Percentiles rank a stretch among this genome's conserved stretches.
phyloP scores from a whole-genome alignment of 2,888 invertebrate species.

The Empis stercorea region DNA sequence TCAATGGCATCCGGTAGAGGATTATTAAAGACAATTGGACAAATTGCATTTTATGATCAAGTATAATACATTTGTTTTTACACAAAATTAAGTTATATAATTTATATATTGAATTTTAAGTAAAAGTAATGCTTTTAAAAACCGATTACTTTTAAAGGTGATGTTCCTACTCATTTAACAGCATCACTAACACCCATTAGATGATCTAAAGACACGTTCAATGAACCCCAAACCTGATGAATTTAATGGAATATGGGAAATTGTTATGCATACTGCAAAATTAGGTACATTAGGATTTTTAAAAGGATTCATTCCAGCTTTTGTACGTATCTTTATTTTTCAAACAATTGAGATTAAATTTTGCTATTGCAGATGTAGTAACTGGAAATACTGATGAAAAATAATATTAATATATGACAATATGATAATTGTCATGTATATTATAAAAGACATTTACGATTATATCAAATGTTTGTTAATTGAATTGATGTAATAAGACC shows the following conservation, averaged over 20 bases:
- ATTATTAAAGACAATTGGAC: slow-evolving; percentile 92
- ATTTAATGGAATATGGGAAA: slow-evolving; percentile 58
- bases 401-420: too few species aligned
- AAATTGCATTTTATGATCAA: slow-evolving; percentile 94
- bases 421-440: too few species aligned
- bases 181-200: slow-evolving; percentile 92
- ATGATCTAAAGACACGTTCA: slow-evolving; percentile 91
- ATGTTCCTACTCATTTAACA: slow-evolving; percentile 74
- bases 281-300: slow-evolving; percentile 88
- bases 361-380: slow-evolving; percentile 39
- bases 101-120: slow-evolving; percentile 44
- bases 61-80: slow-evolving; percentile 34
- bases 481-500: too few species aligned
- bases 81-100: not conserved
- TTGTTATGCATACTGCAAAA: slow-evolving; percentile 71
- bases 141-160: slow-evolving; percentile 68
- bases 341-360: slow-evolving; percentile 80
- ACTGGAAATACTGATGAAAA: too few species aligned
- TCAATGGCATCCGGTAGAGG: slow-evolving; percentile 84
- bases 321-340: slow-evolving; percentile 92
- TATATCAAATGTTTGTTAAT: too few species aligned
- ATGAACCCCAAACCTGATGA: slow-evolving; percentile 97
- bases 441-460: too few species aligned
- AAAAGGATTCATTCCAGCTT: slow-evolving; percentile 94
- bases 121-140: slow-evolving; percentile 46